Evolutionary conservation across 1,140 invertebrate species (phyloP), one percentile per base, ranked within the genome.

Genomic region (Drosophila bocqueti): DNA sequence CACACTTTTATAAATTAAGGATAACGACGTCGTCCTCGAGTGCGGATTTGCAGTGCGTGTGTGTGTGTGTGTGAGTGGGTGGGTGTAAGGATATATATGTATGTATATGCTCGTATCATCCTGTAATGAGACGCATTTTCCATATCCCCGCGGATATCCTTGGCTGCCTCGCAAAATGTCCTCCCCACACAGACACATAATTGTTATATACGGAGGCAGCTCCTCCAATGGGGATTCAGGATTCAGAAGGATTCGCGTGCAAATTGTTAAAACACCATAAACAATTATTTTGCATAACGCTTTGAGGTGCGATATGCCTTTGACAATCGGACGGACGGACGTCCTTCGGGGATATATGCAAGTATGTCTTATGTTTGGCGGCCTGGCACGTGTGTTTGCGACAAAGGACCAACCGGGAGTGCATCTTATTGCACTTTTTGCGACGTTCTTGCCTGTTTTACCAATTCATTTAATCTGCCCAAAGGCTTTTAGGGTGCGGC

Each of bases 211-310:
- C 75, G 65, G 67, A 67, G 79, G 69, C 75, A 29, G 29, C 29
- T 29, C 49, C 31, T 26, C 58, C 71, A 73, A 58, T 66, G 55
- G 26, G 63, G 16, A 59, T n/a, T 66, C 7, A 49, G 47, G 47
- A 49, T 29, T 49, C n/a, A n/a, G 47, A 38, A 38, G 15, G 46
- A 65, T 36, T 50, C 46, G 46, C 57, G 45, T 79, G 60, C 65
- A 90, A 89, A 89, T 90, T 90, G 84, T 85, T 89, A 89, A 89
- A 89, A 89, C 78, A 85, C 75, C 85, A 90, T 89, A 85, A 89
- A 89, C 81, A 89, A 89, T 89, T 89, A 89, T 89, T 89, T 81
- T 90, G 86, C 81, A 82, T 82, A 81, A 85, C 54, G 71, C 81
- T 89, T 90, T 90, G 78, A 89, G 81, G 65, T 68, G 62, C 47